Evolutionary conservation across 2,113 vertebrate species (phyloP), one percentile per base, ranked within the genome.

Genomic region (Notarius quadriscutis): DNA sequence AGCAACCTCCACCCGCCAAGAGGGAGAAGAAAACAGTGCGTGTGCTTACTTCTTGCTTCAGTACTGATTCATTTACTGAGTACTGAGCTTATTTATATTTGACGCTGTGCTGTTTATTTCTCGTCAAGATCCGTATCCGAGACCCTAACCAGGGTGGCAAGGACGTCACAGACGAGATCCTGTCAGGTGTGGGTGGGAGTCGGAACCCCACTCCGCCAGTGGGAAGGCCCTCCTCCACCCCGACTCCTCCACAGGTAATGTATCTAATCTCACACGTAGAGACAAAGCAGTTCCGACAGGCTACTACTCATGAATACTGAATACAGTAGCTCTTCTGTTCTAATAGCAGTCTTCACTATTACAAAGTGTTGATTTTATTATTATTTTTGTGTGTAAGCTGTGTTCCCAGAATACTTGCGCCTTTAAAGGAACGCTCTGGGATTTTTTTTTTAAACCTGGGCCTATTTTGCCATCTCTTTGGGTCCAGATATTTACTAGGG

Each of bases 151-250:
- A 99, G 93, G 98, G 98, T 15, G 98, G 98, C 91, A 97, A 95
- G 94, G 98, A 99, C 87, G 97, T 99, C 94, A 99, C 98, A 1
- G 98, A 99, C 85, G 98, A 99, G 93, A 99, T 99, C 91, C 97
- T 99, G 98, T 98, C 97, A 30, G 95, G 88, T 62, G 87, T 89
- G 69, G 88, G 85, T 7, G 88, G 97, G 90, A 99, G 98, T 95
- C 96, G 98, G 92, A 99, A 99, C 92, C 96, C 98, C 78, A 99
- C 98, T 0, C 98, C 98, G 48, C 98, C 98, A 83, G 96, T 96
- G 0, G 94, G 96, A 55, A 95, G 96, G 78, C 96, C 97, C 62
- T 96, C 95, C 74, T 97, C 98, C 50, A 99, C 97, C 41, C 90
- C 98, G 0, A 98, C 98, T 12, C 98, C 97, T 22, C 98, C 97